Evolutionary conservation across 2,888 invertebrate genomes (phyloP), one percentile per base, ranked within the genome.

Genomic region (Notodonta ziczac): DNA sequence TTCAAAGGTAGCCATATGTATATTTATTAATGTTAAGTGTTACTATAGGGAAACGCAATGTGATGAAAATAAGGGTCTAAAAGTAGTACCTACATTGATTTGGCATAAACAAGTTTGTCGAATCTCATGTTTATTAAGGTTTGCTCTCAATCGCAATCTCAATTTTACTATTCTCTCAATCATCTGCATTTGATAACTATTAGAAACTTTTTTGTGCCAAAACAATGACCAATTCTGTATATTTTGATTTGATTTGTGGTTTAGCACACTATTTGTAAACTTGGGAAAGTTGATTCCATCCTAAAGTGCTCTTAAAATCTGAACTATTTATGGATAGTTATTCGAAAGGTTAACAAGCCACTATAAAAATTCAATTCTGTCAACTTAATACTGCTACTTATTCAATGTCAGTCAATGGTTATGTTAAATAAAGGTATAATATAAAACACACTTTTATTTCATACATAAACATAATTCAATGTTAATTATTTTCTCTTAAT

Each of bases 251-350:
- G 77, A 76, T 79, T 70, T 76, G 81, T 82, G 75, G 78, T 80
- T 73, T 82, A 81, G 82, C 84, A 85, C 77, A 79, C 84, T 85
- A 80, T 86, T 85, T 81, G 81, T 86, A 85, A 88, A 87, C 87
- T 87, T 86, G 84, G 80, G 76, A 86, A 89, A 83, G 86, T 81
- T 91, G 88, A 93, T 90, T 92, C 93, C 93, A 92, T 93, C 93
- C 93, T 89, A 79, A 93, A 93, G 93, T 93, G 93, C 93, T 93
- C 93, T 93, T 93, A 91, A 35, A 87, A 85, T 86, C 88, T 87
- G 84, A 89, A 85, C 84, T 90, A 88, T 89, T 84, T 88, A 87
- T 84, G 81, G 72, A 84, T 89, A 85, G 77, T 75, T 80, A 78
- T 83, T 85, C 77, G 76, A 76, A 84, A 78, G 76, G 82, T 85